Conservation (phyloP, 1,140 invertebrate species). For the Anastrepha ludens region DNA sequence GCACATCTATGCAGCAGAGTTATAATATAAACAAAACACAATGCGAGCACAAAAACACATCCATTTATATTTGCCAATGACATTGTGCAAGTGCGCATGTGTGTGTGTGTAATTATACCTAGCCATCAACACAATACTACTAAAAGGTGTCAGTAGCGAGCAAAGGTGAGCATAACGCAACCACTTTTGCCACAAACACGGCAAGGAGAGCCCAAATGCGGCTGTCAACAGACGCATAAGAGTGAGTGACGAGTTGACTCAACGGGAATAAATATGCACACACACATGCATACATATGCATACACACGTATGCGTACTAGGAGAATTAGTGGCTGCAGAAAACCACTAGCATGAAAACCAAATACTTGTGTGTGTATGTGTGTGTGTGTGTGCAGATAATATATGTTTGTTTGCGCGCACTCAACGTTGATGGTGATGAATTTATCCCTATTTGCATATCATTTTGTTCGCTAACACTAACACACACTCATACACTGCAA, state of each 20-base stretch:
- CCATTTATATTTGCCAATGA: neutral
- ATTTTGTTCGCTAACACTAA: constrained; percentile 68
- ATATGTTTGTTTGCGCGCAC: neutral
- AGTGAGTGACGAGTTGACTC: neutral
- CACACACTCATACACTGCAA: constrained; percentile 55
- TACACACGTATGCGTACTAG: too few relatives aligned
- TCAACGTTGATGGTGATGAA: constrained; percentile 64
- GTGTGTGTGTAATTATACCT: neutral
- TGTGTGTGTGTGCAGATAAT: neutral
- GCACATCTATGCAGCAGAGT: neutral
- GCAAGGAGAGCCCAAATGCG: neutral
- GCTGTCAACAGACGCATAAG: neutral
- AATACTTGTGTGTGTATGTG: neutral
- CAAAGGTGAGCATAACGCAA: neutral
- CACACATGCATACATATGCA: too few relatives aligned
- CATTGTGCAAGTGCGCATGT: neutral
- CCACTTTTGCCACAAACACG: neutral
- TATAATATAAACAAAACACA: neutral
- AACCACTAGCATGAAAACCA: neutral
- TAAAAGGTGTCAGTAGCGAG: neutral
- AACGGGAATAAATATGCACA: too few relatives aligned
- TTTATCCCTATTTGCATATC: constrained; percentile 73
- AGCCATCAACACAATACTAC: neutral
- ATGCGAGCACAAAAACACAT: neutral
- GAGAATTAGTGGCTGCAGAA: too few relatives aligned